Conservation (phyloP, 1,140 invertebrate genomes). For the Cataglyphis hispanica region DNA sequence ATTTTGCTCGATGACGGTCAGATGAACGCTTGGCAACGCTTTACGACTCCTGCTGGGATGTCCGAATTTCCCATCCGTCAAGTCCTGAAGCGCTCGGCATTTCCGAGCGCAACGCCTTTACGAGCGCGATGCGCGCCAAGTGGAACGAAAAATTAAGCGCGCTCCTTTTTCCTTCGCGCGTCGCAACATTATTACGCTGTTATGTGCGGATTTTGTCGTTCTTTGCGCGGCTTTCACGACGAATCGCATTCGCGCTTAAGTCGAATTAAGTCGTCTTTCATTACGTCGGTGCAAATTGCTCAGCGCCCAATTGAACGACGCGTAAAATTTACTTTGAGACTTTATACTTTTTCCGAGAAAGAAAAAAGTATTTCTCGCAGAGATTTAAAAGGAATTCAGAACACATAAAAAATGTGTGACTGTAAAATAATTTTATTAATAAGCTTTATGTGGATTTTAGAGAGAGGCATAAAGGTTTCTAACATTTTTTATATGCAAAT, state of each 20-base stretch:
- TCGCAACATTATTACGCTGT: slow-evolving; percentile 48
- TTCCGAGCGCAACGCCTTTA: slow-evolving; percentile 62
- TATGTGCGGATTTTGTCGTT: slow-evolving; percentile 60
- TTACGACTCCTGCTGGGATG: slow-evolving; percentile 46
- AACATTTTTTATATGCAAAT: not conserved
- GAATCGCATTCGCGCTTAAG: slow-evolving; percentile 39
- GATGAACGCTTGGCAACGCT: slow-evolving; percentile 46
- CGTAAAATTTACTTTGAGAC: slow-evolving; percentile 22
- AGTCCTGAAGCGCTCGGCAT: slow-evolving; percentile 40
- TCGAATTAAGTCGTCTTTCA: slow-evolving; percentile 56
- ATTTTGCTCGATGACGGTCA: slow-evolving; percentile 47
- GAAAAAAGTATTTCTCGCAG: not conserved
- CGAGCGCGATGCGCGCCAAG: slow-evolving; percentile 60
- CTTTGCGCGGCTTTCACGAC: slow-evolving; percentile 35
- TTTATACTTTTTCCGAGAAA: not conserved
- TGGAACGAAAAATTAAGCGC: slow-evolving; percentile 64
- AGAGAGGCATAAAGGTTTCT: not conserved
- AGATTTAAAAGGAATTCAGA: not conserved
- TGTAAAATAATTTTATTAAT: not conserved
- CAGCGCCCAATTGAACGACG: slow-evolving; percentile 5
- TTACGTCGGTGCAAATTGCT: slow-evolving; percentile 32
- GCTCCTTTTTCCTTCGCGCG: slow-evolving; percentile 50
- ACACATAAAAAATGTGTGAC: not conserved
- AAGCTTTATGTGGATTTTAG: not conserved
- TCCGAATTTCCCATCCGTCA: slow-evolving; percentile 66